Conservation (phyloP, 64 coral and sea anemone genomes). For the Orbicella faveolata region DNA sequence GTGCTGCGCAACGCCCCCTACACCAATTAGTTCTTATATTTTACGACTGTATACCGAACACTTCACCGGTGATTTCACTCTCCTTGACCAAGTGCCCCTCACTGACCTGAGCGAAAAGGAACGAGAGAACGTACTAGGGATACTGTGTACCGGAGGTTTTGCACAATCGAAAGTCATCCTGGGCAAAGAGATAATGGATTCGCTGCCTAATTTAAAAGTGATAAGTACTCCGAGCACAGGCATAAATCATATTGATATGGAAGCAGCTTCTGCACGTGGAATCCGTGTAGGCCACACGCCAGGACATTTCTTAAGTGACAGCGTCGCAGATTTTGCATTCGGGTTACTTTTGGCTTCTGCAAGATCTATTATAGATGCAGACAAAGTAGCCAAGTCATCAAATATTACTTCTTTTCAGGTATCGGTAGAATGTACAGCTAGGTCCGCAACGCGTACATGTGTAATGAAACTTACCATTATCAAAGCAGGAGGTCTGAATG, state of each 20-base stretch:
- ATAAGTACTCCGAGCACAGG: constrained; percentile 49
- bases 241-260: constrained; percentile 57
- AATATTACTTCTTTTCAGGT: background rate
- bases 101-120: background rate
- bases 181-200: constrained; percentile 30
- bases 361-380: constrained; percentile 34
- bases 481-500: too few species aligned
- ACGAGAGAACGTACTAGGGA: background rate
- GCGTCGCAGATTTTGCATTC: constrained; percentile 55
- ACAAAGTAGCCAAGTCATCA: constrained; percentile 15
- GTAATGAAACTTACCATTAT: too few species aligned
- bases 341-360: constrained; percentile 63
- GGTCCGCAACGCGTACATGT: too few species aligned
- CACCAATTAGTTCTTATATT: background rate
- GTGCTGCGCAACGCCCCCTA: background rate
- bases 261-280: constrained; percentile 44
- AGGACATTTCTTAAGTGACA: constrained; percentile 20
- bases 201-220: constrained; percentile 53
- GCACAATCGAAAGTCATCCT: background rate
- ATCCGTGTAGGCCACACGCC: constrained; percentile 56
- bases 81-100: background rate
- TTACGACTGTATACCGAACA: background rate
- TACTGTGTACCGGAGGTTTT: background rate
- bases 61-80: background rate
- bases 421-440: background rate